phyloP scores from a whole-genome alignment of 2,888 invertebrate species.

The Euproctis similis region DNA sequence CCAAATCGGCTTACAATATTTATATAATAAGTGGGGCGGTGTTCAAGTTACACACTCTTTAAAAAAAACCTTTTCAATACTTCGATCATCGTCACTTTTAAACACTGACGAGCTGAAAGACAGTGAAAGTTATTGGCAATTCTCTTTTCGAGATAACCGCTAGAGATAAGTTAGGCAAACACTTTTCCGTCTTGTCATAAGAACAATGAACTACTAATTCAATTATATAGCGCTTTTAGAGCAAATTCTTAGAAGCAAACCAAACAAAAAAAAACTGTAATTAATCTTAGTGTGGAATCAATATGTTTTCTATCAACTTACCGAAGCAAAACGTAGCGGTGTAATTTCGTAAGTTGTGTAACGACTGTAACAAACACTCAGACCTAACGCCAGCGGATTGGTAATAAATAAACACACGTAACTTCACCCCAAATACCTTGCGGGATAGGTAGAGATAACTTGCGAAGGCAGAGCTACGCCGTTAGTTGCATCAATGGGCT shows the following conservation, averaged over 20 bases:
- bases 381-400: too few relatives aligned
- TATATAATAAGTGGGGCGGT: constrained; percentile 16
- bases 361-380: too few relatives aligned
- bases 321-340: too few relatives aligned
- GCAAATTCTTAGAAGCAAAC: constrained; percentile 26
- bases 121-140: constrained; percentile 53
- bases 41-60: constrained; percentile 1
- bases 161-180: constrained; percentile 41
- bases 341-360: too few relatives aligned
- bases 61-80: constrained; percentile 28
- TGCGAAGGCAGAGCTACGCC: too few relatives aligned
- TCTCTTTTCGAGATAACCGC: constrained; percentile 44
- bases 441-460: too few relatives aligned
- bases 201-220: constrained; percentile 48
- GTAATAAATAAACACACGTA: too few relatives aligned
- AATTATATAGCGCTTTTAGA: constrained; percentile 41
- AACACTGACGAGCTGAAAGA: constrained; percentile 41
- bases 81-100: constrained; percentile 21
- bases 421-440: too few relatives aligned
- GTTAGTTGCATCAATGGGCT: too few relatives aligned
- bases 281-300: too few relatives aligned
- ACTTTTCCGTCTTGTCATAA: constrained; percentile 47
- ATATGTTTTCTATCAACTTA: too few relatives aligned
- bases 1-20: constrained; percentile 40
- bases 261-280: too few relatives aligned